A percentile compares a stretch with the other conserved stretches of the same genome.
Evolutionary conservation across 1,140 invertebrate genomes (phyloP).

Genomic region (Thaumatotibia leucotreta): DNA sequence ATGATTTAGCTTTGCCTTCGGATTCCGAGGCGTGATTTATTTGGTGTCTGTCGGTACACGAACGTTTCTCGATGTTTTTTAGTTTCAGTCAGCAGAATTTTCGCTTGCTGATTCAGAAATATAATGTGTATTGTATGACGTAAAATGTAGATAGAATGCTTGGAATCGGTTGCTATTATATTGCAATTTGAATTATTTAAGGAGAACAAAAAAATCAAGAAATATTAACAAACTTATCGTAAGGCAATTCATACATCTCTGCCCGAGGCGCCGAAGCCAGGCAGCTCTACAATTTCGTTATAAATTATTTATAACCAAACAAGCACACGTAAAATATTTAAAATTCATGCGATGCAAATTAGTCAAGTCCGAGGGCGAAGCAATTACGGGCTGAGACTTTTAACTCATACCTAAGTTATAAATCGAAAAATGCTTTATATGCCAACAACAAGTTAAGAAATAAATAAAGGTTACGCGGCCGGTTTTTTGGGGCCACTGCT

Average conservation of each 20-base stretch:
- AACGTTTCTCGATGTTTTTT: conserved; percentile 22
- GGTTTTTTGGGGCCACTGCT: conserved; percentile 31
- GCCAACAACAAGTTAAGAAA: conserved; percentile 65
- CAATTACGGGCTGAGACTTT: conserved; percentile 37
- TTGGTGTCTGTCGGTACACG: conserved; percentile 29
- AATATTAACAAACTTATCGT: background rate
- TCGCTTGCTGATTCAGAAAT: too few species aligned
- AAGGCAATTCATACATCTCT: background rate
- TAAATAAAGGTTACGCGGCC: conserved; percentile 56
- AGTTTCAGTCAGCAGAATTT: background rate
- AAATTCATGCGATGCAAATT: conserved; percentile 47
- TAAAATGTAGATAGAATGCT: background rate
- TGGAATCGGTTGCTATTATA: too few species aligned
- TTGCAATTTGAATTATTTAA: background rate
- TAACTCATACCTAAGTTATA: conserved; percentile 26
- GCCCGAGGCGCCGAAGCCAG: conserved; percentile 18
- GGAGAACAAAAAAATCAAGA: background rate
- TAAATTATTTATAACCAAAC: conserved; percentile 12
- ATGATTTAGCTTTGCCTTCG: conserved; percentile 57
- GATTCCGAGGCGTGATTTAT: conserved; percentile 55
- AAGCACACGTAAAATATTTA: conserved; percentile 28
- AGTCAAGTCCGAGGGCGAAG: conserved; percentile 37
- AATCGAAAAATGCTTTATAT: conserved; percentile 58
- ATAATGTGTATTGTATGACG: too few species aligned
- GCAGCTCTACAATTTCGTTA: conserved; percentile 17